Evolutionary conservation across 1,140 invertebrate species (phyloP).

Genomic region (Nasonia longicornis): DNA sequence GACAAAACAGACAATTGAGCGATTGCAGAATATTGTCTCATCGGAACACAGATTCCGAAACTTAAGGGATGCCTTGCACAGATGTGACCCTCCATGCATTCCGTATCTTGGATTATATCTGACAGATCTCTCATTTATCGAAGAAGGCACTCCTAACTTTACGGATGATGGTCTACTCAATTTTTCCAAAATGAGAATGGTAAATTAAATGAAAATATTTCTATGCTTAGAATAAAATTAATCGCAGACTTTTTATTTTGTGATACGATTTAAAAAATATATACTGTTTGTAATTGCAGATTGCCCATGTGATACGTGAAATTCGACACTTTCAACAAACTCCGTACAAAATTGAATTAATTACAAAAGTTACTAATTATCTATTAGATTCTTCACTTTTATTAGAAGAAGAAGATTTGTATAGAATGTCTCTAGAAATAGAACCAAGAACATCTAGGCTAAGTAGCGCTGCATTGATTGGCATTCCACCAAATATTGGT

Average conservation of each 20-base stretch:
- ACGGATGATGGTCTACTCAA: constrained; percentile 92
- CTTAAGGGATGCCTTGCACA: constrained; percentile 88
- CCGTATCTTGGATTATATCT: constrained; percentile 94
- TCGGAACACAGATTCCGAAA: constrained; percentile 91
- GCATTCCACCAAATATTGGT: constrained; percentile 48
- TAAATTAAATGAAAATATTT: constrained; percentile 61
- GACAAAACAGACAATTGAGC: constrained; percentile 90
- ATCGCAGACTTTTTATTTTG: background rate
- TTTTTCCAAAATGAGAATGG: constrained; percentile 97
- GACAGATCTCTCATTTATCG: constrained; percentile 93
- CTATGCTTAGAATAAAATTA: background rate
- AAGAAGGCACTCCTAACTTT: constrained; percentile 93
- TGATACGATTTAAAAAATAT: background rate
- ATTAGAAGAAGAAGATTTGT: constrained; percentile 86
- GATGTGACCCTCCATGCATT: constrained; percentile 93
- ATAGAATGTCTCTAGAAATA: constrained; percentile 84
- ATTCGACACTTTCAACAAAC: constrained; percentile 93
- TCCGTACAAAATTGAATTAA: constrained; percentile 90
- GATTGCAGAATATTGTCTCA: constrained; percentile 87
- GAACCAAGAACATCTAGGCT: constrained; percentile 81
- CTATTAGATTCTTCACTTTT: constrained; percentile 82
- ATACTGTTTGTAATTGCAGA: constrained; percentile 72
- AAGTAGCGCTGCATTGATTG: constrained; percentile 64
- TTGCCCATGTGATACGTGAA: constrained; percentile 93
- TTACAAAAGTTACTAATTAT: constrained; percentile 85